Evolutionary conservation across 1,140 invertebrate genomes (phyloP).

Genomic region (Saccostrea echinata): DNA sequence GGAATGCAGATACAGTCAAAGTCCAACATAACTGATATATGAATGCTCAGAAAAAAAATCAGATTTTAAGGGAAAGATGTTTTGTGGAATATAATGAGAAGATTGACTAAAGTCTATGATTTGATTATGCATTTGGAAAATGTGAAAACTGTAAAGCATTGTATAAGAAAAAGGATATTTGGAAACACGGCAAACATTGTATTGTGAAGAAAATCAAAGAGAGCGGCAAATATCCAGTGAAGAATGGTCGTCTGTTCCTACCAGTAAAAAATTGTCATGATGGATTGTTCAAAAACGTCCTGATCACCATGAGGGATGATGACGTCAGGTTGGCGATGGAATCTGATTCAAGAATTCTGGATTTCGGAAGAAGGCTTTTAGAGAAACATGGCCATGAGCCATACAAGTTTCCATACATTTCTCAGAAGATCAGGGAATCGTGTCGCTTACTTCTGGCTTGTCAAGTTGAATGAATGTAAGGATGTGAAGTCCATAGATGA

Average conservation of each 20-base stretch:
- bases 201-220: background rate
- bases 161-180: background rate
- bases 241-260: background rate
- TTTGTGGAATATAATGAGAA: no score
- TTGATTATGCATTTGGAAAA: no score
- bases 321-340: background rate
- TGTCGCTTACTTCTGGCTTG: background rate
- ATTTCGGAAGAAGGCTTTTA: slow-evolving; percentile 6
- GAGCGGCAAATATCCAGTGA: background rate
- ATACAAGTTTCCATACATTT: slow-evolving; percentile 20
- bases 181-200: slow-evolving; percentile 39
- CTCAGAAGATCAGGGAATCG: slow-evolving; percentile 17
- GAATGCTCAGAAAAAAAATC: no score
- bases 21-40: no score
- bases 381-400: slow-evolving; percentile 6
- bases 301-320: background rate
- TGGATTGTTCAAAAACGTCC: background rate
- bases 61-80: no score
- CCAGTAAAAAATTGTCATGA: background rate
- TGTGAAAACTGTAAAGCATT: slow-evolving; percentile 10
- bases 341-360: background rate
- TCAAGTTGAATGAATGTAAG: background rate
- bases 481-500: slow-evolving; percentile 13
- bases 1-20: no score
- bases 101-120: no score